phyloP scores from a whole-genome alignment of 1,140 invertebrate genomes.

The Papilio helenus region DNA sequence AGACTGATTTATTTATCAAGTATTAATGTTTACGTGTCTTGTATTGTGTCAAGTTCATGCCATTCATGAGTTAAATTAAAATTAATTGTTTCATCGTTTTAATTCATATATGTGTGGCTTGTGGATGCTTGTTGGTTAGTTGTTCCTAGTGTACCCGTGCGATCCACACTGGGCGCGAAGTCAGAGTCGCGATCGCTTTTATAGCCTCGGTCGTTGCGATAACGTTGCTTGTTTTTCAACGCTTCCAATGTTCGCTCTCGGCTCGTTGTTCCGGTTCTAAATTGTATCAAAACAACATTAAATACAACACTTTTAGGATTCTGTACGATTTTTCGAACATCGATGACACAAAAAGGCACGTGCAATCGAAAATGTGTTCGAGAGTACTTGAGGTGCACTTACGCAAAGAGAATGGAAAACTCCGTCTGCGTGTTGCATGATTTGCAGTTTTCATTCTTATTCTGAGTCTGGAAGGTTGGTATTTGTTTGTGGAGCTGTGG shows the following conservation, averaged over 20 bases:
- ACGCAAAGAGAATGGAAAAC: constrained; percentile 71
- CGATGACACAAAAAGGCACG: constrained; percentile 43
- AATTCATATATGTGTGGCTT: background rate
- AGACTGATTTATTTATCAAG: constrained; percentile 35
- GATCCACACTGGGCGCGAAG: constrained; percentile 72
- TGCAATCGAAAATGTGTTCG: constrained; percentile 42
- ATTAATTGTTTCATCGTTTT: background rate
- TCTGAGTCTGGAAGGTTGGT: constrained; percentile 44
- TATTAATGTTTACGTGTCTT: background rate
- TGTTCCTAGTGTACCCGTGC: constrained; percentile 72
- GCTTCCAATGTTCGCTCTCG: constrained; percentile 49
- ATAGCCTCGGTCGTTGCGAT: constrained; percentile 65
- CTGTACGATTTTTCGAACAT: background rate
- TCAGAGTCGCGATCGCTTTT: constrained; percentile 50
- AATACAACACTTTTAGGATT: constrained; percentile 25
- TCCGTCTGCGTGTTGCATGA: constrained; percentile 58
- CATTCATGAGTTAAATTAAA: background rate
- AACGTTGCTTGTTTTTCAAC: constrained; percentile 52
- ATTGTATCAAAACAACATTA: constrained; percentile 27
- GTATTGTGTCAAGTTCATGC: background rate
- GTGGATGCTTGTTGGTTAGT: constrained; percentile 38
- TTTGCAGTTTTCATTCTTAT: constrained; percentile 46
- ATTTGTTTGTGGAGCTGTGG: constrained; percentile 40
- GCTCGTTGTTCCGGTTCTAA: constrained; percentile 51
- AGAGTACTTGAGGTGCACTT: constrained; percentile 43